phyloP scores from a whole-genome alignment of 2,797 vertebrate species.

The Melanogrammus aeglefinus region DNA sequence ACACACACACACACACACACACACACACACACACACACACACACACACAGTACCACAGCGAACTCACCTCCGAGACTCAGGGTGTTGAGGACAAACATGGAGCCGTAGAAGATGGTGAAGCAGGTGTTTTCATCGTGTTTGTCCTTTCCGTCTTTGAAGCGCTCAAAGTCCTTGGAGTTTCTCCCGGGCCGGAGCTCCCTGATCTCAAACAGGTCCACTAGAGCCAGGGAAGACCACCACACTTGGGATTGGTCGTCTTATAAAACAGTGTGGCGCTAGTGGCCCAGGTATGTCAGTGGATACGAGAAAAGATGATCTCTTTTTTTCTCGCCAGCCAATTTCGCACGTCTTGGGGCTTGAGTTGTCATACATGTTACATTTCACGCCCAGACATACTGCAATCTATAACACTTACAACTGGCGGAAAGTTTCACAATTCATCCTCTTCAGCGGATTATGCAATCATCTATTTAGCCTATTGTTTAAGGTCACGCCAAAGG shows the following conservation, averaged over 20 bases:
- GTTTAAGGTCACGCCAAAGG: too few relatives aligned
- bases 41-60: background rate
- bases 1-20: background rate
- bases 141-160: conserved; percentile 81
- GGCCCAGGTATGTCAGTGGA: background rate
- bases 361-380: too few relatives aligned
- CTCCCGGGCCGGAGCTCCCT: conserved; percentile 89
- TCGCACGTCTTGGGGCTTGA: too few relatives aligned
- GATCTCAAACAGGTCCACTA: conserved; percentile 94
- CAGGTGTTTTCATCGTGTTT: conserved; percentile 75
- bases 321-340: background rate
- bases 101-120: conserved; percentile 91
- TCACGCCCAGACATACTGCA: too few relatives aligned
- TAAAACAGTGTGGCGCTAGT: background rate
- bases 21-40: conserved; percentile 48
- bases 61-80: conserved; percentile 88
- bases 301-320: background rate
- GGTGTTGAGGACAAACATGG: conserved; percentile 90
- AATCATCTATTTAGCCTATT: too few relatives aligned
- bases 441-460: background rate
- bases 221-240: conserved; percentile 12
- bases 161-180: conserved; percentile 93
- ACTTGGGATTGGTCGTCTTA: background rate
- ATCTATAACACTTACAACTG: background rate
- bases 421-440: background rate